Percentiles rank a stretch among this genome's conserved stretches.
Conservation (phyloP, 92 coral and sea anemone species). For the Parazoanthus swiftii region DNA sequence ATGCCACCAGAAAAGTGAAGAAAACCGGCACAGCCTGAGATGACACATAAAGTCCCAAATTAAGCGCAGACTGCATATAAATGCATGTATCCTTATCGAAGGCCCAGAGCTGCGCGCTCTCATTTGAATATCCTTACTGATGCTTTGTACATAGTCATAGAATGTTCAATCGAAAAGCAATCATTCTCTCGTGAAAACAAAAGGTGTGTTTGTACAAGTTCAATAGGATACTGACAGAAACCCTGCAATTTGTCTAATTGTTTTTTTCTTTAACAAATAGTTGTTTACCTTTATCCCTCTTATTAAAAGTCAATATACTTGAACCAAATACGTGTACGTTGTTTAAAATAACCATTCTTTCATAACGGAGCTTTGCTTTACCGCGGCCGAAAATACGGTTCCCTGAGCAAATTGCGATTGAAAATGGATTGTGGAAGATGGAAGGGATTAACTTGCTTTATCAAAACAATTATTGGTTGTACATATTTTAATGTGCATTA, state of each 20-base stretch:
- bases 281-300: background rate
- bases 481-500: no score
- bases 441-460: background rate
- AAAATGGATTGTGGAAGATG: no score
- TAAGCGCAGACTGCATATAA: background rate
- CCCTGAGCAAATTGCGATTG: no score
- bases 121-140: slow-evolving; percentile 10
- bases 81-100: background rate
- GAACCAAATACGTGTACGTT: background rate
- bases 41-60: background rate
- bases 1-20: background rate
- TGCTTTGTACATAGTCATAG: background rate
- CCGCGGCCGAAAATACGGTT: background rate
- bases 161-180: background rate
- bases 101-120: background rate
- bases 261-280: background rate
- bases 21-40: background rate
- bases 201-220: background rate
- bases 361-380: background rate
- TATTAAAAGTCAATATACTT: background rate
- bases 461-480: background rate
- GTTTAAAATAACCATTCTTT: background rate
- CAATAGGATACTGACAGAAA: background rate
- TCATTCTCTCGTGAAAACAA: background rate
- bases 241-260: background rate